Conservation (phyloP, 2,888 invertebrate species). For the Geotrupes spiniger region DNA sequence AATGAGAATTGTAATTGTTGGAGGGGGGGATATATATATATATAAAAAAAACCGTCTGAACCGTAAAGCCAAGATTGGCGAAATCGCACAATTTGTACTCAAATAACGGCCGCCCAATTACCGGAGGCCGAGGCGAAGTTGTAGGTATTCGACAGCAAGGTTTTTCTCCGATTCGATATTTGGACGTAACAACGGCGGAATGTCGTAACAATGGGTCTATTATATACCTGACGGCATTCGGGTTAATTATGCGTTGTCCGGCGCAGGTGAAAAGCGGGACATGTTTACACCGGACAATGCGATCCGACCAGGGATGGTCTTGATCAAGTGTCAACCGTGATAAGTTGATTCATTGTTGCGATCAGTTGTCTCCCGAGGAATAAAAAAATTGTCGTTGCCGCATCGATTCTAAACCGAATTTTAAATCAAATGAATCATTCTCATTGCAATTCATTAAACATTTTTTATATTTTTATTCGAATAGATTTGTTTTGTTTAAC, state of each 20-base stretch:
- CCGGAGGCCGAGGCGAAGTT: slow-evolving; percentile 24
- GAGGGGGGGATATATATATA: too few species aligned
- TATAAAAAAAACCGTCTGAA: background rate
- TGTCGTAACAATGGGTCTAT: slow-evolving; percentile 49
- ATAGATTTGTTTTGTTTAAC: too few species aligned
- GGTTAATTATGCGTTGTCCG: slow-evolving; percentile 40
- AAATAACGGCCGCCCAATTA: slow-evolving; percentile 29
- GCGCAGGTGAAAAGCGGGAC: slow-evolving; percentile 31
- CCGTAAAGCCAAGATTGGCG: slow-evolving; percentile 23
- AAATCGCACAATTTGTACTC: slow-evolving; percentile 40
- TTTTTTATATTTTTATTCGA: too few species aligned
- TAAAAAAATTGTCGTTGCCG: too few species aligned
- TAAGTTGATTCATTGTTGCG: slow-evolving; percentile 37
- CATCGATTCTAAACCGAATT: too few species aligned
- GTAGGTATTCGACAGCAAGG: slow-evolving; percentile 31
- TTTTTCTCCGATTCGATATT: slow-evolving; percentile 39
- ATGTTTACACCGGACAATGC: slow-evolving; percentile 37
- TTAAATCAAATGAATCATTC: too few species aligned
- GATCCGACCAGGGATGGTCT: slow-evolving; percentile 25
- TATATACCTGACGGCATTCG: slow-evolving; percentile 47
- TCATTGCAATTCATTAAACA: too few species aligned
- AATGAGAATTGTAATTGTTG: too few species aligned
- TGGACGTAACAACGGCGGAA: slow-evolving; percentile 43
- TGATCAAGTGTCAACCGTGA: slow-evolving; percentile 35
- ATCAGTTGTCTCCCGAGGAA: slow-evolving; percentile 18